Evolutionary conservation across 2,113 vertebrate species (phyloP), one percentile per base, ranked within the genome.

Genomic region (Semnornis frantzii): DNA sequence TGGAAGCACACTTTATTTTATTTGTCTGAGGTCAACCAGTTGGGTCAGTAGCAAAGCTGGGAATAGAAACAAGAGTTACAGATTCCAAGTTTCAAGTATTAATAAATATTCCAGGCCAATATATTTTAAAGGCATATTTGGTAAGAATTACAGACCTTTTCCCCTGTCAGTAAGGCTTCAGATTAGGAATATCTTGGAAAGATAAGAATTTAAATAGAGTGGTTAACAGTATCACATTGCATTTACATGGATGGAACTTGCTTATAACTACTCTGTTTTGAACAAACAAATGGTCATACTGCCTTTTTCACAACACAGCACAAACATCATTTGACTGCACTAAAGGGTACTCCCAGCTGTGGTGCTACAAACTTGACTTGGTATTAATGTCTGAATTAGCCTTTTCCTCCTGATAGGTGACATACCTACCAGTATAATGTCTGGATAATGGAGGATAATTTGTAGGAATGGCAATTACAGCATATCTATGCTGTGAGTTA

Each of bases 31-130:
- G 91, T 92, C 90, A 90, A 54, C 39, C 34, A 59, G 46, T 31
- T 54, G 73, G 96, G 91, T 94, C 94, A 81, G 65, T 64, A 54
- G 66, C 82, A 72, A 55, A 85, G 55, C 92, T 72, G 86, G 76
- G 79, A 94, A 77, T 78, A 89, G 85, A 92, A 94, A 60, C 71
- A 63, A 39, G 80, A 73, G 37, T 84, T 92, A 81, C 42, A 55
- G 62, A 76, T 70, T 95, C 82, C 83, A 95, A 94, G 87, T 91
- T 92, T 91, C 62, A 88, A 92, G 54, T 91, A 95, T 87, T 96
- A 94, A 95, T 84, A 96, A 92, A 73, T 94, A 87, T 86, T 90
- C 71, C 63, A 85, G 72, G 33, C 65, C n/a, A 86, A 82, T 91
- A 33, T 55, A 91, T 88, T 94, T 97, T 92, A 92, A 92, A 94